phyloP scores from a whole-genome alignment of 2,113 vertebrate genomes.

The Alces alces region DNA sequence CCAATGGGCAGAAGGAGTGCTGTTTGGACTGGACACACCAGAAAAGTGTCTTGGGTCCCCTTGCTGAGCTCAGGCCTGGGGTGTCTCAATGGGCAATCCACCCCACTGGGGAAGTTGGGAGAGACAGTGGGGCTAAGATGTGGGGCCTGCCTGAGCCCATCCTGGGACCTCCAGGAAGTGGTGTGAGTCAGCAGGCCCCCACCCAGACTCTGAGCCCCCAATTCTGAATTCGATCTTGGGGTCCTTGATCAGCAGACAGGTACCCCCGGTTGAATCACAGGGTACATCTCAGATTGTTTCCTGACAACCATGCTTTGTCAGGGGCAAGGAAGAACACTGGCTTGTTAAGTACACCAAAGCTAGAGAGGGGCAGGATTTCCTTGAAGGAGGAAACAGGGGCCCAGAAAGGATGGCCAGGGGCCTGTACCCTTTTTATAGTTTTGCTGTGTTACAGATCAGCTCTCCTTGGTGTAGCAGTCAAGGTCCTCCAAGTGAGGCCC shows the following conservation, averaged over 20 bases:
- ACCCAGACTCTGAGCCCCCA: not conserved
- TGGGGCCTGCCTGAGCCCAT: not conserved
- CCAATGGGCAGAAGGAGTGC: not conserved
- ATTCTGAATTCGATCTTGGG: not conserved
- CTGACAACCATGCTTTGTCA: not conserved
- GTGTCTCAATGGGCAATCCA: not conserved
- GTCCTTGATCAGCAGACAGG: not conserved
- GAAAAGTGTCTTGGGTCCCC: not conserved
- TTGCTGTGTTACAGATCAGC: not conserved
- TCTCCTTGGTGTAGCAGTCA: not conserved
- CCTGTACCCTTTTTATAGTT: not conserved
- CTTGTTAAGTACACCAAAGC: not conserved
- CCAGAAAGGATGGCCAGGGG: not conserved
- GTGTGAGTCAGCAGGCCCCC: not conserved
- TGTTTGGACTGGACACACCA: not conserved
- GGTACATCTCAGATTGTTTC: not conserved
- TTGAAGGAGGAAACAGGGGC: not conserved
- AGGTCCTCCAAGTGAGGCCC: not conserved
- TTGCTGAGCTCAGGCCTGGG: not conserved
- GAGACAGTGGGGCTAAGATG: not conserved
- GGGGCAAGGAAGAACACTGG: not conserved
- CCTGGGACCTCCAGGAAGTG: not conserved
- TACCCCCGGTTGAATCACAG: not conserved
- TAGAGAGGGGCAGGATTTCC: not conserved
- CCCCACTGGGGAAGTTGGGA: not conserved